Conservation (phyloP, 2,797 vertebrate species). For the Clarias laeviceps region DNA sequence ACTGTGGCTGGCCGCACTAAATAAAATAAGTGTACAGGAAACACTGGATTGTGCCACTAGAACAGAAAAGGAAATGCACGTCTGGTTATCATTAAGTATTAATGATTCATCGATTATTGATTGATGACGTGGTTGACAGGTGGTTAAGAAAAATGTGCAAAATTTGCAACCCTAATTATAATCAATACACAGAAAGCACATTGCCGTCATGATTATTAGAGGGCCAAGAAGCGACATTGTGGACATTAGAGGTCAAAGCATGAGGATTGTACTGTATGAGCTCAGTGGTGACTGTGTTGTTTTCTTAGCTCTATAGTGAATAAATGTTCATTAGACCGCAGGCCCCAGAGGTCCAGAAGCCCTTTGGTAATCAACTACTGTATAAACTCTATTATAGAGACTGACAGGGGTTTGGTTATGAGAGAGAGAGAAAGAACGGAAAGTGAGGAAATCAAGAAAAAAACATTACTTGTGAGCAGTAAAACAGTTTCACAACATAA, state of each 20-base stretch:
- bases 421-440: background rate
- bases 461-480: background rate
- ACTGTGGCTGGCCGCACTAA: no score
- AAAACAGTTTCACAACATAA: slow-evolving; percentile 12
- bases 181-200: background rate
- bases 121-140: no score
- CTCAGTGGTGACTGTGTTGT: background rate
- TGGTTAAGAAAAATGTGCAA: no score
- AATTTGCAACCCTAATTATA: background rate
- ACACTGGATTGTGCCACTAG: no score
- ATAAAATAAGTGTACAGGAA: no score
- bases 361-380: background rate
- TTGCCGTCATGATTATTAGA: background rate
- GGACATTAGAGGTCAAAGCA: background rate
- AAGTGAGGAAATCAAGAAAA: background rate
- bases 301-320: background rate
- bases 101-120: no score
- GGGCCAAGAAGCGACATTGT: background rate
- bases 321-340: background rate
- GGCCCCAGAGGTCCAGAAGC: slow-evolving; percentile 2
- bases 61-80: no score
- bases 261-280: background rate
- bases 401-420: background rate
- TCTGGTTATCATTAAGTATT: no score
- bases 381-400: slow-evolving; percentile 9